Evolutionary conservation across 2,888 invertebrate species (phyloP).

Genomic region (Heliconius ethilla): DNA sequence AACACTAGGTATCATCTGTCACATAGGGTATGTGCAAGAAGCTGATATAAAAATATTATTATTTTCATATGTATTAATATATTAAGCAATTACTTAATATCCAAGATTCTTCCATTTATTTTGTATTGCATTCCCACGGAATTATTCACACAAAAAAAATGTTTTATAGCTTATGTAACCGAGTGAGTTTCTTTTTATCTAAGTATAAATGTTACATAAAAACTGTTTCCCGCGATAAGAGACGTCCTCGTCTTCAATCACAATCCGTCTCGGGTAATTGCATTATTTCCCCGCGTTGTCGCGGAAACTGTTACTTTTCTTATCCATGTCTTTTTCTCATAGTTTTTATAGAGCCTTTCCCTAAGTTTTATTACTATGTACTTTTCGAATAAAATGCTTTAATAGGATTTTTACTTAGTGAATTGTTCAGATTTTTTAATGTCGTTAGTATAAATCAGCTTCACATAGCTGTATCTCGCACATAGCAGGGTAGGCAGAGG

Average conservation of each 20-base stretch:
- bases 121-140: neutral
- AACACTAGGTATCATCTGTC: too few species aligned
- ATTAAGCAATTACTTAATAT: neutral
- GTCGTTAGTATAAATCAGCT: too few species aligned
- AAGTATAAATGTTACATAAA: constrained; percentile 34
- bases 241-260: constrained; percentile 35
- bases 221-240: constrained; percentile 35
- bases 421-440: neutral
- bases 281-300: constrained; percentile 32
- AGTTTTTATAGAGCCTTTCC: constrained; percentile 21
- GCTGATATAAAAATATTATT: too few species aligned
- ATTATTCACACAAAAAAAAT: constrained; percentile 18
- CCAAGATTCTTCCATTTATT: neutral
- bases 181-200: constrained; percentile 32
- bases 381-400: constrained; percentile 6
- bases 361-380: constrained; percentile 22
- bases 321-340: constrained; percentile 33
- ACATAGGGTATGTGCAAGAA: too few species aligned
- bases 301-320: constrained; percentile 31
- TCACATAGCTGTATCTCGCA: too few species aligned
- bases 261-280: constrained; percentile 35
- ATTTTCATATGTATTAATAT: too few species aligned
- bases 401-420: neutral
- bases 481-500: too few species aligned
- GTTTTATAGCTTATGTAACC: constrained; percentile 18